Evolutionary conservation across 2,888 invertebrate species (phyloP).

Genomic region (Argyresthia goedartella): DNA sequence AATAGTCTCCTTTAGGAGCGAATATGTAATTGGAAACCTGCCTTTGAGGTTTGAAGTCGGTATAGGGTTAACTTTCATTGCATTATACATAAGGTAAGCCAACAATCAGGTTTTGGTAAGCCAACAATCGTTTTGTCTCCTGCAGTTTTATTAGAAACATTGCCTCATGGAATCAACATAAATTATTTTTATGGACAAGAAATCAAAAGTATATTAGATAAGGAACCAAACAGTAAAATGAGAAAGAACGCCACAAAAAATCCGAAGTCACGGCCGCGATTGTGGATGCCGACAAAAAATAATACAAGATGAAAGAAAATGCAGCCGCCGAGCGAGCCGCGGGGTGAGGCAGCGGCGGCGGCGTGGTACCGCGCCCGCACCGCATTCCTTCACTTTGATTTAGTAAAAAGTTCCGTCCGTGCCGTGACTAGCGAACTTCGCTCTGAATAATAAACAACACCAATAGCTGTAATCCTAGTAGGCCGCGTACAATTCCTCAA

Average conservation of each 20-base stretch:
- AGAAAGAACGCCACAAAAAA: constrained; percentile 6
- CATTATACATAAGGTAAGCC: too few species aligned
- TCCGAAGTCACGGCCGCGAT: constrained; percentile 9
- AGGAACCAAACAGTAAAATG: constrained; percentile 6
- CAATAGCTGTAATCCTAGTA: constrained; percentile 2
- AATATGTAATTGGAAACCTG: too few species aligned
- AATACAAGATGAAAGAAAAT: constrained; percentile 12
- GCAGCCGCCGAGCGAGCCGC: constrained; percentile 20
- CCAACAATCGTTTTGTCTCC: too few species aligned
- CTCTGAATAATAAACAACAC: constrained; percentile 4
- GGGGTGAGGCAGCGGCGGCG: constrained; percentile 23
- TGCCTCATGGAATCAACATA: background rate
- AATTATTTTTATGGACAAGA: background rate
- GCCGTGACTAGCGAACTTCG: constrained; percentile 6
- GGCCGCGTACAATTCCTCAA: background rate
- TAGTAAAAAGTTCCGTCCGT: constrained; percentile 10
- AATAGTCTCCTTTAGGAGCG: too few species aligned
- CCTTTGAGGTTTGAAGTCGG: too few species aligned
- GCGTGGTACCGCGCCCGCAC: constrained; percentile 20
- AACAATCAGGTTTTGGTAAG: too few species aligned
- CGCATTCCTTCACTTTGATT: constrained; percentile 19
- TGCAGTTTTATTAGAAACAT: background rate
- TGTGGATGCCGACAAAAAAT: constrained; percentile 12
- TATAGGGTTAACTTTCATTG: too few species aligned
- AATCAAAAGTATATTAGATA: background rate